Base-by-base conservation (phyloP, 2,888 invertebrate genomes). In the Mantis religiosa region DNA sequence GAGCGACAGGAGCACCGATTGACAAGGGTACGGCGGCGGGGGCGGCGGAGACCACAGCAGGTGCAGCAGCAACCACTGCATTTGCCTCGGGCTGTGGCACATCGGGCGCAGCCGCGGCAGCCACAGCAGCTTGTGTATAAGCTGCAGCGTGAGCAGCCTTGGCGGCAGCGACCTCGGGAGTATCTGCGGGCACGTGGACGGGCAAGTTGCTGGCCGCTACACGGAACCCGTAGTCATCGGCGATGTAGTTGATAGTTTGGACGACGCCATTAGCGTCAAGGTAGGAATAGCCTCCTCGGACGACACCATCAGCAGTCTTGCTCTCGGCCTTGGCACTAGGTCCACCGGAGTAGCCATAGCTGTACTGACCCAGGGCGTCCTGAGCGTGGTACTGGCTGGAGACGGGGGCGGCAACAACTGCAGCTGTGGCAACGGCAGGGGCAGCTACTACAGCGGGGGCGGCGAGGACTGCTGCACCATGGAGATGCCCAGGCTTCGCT, bases 211-310 rank as follows among this genome's bases (percentile, higher is more conserved):
- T 92, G 89, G 91, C 92, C 89, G 92, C 91, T 88, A 92, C 92
- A 84, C 92, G 90, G 92, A 92, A 92, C 86, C 92, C 92, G 89
- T 91, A 91, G 87, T 91, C 90, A 82, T 92, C 92, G 84, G 91
- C 88, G 20, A 91, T 91, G 90, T 92, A 92, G 90, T 90, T 91
- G 84, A 91, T 91, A 71, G 90, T 91, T 91, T 92, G 92, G n/a
- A 92, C 89, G 86, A 91, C 41, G 30, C 95, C 95, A 90, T 95
- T 93, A 28, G 94, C 93, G 92, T 95, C 95, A 34, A 95, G 92
- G 92, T 95, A 95, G 82, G 94, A 94, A 91, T 95, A 95, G 84
- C 94, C 94, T 90, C 96, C 96, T 28, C 94, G 94, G 54, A 95
- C 95, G 87, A 95, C 93, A 41, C 96, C 96, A 91, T 95, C 95